Conservation (phyloP, 2,888 invertebrate genomes). For the Branchellion lobata region DNA sequence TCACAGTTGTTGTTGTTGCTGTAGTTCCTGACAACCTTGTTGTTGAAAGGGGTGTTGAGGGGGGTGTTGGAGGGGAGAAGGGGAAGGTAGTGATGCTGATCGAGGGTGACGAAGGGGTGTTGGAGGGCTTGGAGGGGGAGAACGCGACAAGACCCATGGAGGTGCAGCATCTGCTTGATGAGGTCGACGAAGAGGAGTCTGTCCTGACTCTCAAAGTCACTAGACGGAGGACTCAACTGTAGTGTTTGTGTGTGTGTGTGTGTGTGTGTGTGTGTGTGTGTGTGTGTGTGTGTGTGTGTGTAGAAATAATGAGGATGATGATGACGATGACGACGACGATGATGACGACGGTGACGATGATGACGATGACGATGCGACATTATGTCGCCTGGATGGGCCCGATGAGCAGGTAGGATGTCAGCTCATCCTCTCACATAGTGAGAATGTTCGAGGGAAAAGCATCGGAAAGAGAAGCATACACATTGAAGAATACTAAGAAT, state of each 20-base stretch:
- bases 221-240: no score
- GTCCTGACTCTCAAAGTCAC: neutral
- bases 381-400: neutral
- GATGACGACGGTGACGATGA: neutral
- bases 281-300: neutral
- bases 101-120: conserved; percentile 11
- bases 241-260: neutral
- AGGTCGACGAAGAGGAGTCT: neutral
- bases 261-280: no score
- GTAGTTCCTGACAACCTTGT: no score
- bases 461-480: no score
- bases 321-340: neutral
- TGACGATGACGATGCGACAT: neutral
- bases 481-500: no score
- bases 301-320: neutral
- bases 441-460: no score
- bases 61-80: no score
- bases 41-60: no score
- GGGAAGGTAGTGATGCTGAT: no score
- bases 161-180: neutral
- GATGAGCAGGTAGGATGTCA: no score
- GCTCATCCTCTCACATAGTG: no score
- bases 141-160: neutral
- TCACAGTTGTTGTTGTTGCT: no score
- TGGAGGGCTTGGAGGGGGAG: neutral